Evolutionary conservation across 2,113 vertebrate species (phyloP).

Genomic region (Myrmophylax atrothorax): DNA sequence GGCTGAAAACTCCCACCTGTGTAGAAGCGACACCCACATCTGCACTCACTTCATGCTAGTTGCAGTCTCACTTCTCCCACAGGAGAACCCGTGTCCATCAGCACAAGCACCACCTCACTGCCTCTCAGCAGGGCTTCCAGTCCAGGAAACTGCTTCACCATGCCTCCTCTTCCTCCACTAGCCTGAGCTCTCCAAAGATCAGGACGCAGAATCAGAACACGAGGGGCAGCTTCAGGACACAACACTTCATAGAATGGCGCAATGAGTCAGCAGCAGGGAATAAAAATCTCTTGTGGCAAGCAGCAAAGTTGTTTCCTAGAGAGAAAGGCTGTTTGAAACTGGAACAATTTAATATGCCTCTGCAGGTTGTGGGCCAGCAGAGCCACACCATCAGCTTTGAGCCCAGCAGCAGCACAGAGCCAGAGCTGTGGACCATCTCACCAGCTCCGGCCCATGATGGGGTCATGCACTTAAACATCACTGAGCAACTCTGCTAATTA

Average conservation of each 20-base stretch:
- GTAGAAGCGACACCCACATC: not conserved
- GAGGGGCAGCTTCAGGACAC: not conserved
- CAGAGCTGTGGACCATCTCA: not conserved
- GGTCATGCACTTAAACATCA: fast-evolving
- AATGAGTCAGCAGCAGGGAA: not conserved
- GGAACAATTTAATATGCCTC: not conserved
- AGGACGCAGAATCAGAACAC: not conserved
- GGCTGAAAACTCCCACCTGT: fast-evolving
- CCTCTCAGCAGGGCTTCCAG: not conserved
- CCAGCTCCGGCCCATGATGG: not conserved
- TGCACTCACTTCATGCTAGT: fast-evolving
- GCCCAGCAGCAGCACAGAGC: not conserved
- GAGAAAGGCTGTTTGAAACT: not conserved
- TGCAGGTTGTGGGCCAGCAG: not conserved
- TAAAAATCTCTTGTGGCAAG: not conserved
- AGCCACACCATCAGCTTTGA: fast-evolving
- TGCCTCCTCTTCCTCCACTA: not conserved
- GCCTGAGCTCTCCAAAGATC: not conserved
- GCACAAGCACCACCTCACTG: not conserved
- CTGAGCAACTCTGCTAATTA: not conserved
- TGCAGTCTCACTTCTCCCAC: fast-evolving
- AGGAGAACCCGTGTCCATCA: fast-evolving
- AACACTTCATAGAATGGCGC: not conserved
- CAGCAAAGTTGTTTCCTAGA: not conserved
- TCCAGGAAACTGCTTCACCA: not conserved